Percentiles rank a stretch among this genome's conserved stretches.
These are phyloP conservation scores for Gnathonemus longibarbis DNA, from an alignment of 2,113 vertebrate genomes.

Conservation along the genomic window DNA sequence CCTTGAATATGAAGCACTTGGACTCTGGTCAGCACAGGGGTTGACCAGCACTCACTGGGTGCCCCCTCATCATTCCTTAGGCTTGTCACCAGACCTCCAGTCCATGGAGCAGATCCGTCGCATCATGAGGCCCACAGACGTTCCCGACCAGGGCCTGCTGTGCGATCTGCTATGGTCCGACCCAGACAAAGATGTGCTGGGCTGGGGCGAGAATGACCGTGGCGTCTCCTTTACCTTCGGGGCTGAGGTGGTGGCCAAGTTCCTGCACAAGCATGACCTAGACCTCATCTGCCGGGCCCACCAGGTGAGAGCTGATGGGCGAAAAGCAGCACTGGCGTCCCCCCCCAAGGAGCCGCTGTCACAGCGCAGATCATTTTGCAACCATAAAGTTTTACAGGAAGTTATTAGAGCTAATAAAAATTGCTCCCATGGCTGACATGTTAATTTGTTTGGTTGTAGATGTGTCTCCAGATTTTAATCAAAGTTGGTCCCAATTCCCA, in stretches of 20 bases:
- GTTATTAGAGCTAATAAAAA: background rate
- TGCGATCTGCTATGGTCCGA: slow-evolving; percentile 78
- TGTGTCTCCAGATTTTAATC: background rate
- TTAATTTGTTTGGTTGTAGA: background rate
- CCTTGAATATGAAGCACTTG: background rate
- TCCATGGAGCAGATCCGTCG: slow-evolving; percentile 79
- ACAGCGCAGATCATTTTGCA: background rate
- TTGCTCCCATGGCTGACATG: background rate
- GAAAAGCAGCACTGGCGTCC: background rate
- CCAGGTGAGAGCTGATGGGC: slow-evolving; percentile 54
- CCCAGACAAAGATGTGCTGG: slow-evolving; percentile 77
- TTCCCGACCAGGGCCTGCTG: slow-evolving; percentile 74
- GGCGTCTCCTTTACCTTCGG: slow-evolving; percentile 78
- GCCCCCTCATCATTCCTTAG: slow-evolving; percentile 19
- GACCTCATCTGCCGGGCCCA: slow-evolving; percentile 79
- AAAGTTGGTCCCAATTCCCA: background rate
- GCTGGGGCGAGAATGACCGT: slow-evolving; percentile 77
- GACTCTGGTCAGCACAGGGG: background rate
- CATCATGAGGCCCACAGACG: slow-evolving; percentile 77
- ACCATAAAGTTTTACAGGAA: background rate
- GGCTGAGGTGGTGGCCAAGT: slow-evolving; percentile 76
- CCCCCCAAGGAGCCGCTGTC: background rate
- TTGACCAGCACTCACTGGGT: background rate
- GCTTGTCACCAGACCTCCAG: slow-evolving; percentile 72
- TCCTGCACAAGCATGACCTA: slow-evolving; percentile 77